phyloP scores from a whole-genome alignment of 2,888 invertebrate genomes.

The Griposia aprilina region DNA sequence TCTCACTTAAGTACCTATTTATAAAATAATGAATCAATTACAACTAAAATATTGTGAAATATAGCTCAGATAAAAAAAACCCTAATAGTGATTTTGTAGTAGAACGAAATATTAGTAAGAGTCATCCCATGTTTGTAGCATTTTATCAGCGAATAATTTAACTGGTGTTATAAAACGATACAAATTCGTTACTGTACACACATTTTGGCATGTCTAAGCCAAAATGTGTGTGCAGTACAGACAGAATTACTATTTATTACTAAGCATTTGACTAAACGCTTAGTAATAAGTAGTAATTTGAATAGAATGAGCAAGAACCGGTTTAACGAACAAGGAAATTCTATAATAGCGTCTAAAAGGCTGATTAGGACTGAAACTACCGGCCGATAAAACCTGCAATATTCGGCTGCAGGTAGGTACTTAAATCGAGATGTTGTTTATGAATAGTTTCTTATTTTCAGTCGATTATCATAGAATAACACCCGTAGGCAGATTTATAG shows the following conservation, averaged over 20 bases:
- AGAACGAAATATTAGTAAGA: neutral
- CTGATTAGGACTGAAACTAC: neutral
- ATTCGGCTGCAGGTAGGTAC: slow-evolving; percentile 19
- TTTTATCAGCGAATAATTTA: neutral
- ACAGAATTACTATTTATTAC: neutral
- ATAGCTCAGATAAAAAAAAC: neutral
- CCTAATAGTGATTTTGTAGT: neutral
- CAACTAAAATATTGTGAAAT: slow-evolving; percentile 16
- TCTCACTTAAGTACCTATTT: neutral
- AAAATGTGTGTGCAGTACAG: too few species aligned
- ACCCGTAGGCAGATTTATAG: neutral
- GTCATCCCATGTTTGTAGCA: neutral
- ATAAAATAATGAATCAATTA: neutral
- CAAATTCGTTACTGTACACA: neutral
- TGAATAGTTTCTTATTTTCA: neutral
- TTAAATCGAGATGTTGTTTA: neutral
- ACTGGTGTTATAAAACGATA: neutral
- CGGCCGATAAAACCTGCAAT: slow-evolving; percentile 33
- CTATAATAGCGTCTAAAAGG: neutral
- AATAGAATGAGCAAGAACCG: neutral
- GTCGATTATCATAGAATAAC: neutral
- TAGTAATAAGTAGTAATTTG: neutral
- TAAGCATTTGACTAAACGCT: neutral
- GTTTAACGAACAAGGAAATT: neutral
- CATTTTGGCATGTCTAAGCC: neutral